Evolutionary conservation across 2,797 vertebrate species (phyloP).

Genomic region (Notamacropus eugenii): DNA sequence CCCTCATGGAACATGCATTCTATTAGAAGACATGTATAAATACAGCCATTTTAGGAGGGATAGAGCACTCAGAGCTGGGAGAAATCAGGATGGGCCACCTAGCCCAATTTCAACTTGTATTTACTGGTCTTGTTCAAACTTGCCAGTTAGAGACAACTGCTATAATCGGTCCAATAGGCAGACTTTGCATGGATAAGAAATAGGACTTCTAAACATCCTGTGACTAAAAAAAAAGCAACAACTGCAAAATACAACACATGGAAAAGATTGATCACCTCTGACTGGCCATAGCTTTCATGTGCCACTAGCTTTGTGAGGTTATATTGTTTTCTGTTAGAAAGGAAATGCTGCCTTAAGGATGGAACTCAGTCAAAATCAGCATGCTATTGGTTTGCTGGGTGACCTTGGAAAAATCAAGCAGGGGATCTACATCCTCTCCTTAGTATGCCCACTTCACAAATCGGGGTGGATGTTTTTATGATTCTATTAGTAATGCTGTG

Average conservation of each 20-base stretch:
- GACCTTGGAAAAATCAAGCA: constrained; percentile 14
- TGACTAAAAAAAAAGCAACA: constrained; percentile 28
- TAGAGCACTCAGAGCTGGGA: not conserved
- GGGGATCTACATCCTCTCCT: constrained; percentile 30
- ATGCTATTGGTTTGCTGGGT: constrained; percentile 2
- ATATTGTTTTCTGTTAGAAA: not conserved
- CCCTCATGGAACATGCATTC: not conserved
- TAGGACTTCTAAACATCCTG: not conserved
- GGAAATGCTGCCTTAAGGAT: not conserved
- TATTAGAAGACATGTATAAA: not conserved
- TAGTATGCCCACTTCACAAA: not conserved
- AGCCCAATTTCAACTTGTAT: not conserved
- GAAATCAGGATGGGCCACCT: not conserved
- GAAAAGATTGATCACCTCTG: not conserved
- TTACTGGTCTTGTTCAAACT: constrained; percentile 11
- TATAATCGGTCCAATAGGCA: not conserved
- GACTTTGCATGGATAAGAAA: constrained; percentile 27
- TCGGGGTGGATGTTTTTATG: constrained; percentile 22
- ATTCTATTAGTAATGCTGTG: constrained; percentile 19
- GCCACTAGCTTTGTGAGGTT: not conserved
- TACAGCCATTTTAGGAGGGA: not conserved
- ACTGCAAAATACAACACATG: not conserved
- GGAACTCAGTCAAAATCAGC: not conserved
- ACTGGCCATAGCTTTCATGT: not conserved
- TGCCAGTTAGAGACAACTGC: constrained; percentile 27